phyloP scores from a whole-genome alignment of 2,797 vertebrate genomes.

The Rallus crepitans region DNA sequence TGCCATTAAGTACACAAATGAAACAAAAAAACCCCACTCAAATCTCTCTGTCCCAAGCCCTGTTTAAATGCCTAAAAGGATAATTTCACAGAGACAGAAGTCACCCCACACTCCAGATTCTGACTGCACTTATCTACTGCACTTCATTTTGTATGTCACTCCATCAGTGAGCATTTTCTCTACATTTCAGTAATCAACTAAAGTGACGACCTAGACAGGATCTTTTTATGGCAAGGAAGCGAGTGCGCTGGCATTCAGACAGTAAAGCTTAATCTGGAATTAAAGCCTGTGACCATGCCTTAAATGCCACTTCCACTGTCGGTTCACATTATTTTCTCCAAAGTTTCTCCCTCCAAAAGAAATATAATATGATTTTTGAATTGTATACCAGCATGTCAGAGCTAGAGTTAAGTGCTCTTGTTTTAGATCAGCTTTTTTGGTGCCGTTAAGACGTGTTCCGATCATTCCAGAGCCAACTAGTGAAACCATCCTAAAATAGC shows the following conservation, averaged over 20 bases:
- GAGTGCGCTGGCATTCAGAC: conserved; percentile 20
- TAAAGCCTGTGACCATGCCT: not conserved
- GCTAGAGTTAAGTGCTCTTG: not conserved
- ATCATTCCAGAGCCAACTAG: conserved; percentile 55
- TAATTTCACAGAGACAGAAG: not conserved
- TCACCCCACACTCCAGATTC: not conserved
- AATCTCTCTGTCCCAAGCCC: not conserved
- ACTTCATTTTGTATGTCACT: conserved; percentile 7
- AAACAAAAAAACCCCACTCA: not conserved
- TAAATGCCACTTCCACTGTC: not conserved
- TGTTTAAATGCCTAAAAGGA: not conserved
- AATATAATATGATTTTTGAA: not conserved
- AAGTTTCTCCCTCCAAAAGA: conserved; percentile 9
- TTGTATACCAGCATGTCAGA: not conserved
- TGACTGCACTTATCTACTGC: not conserved
- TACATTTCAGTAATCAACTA: conserved; percentile 16
- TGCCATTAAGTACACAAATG: not conserved
- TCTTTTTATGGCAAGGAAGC: not conserved
- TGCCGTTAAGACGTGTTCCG: conserved; percentile 7
- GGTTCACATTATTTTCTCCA: not conserved
- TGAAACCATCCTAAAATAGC: conserved; percentile 67
- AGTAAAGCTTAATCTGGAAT: conserved; percentile 48
- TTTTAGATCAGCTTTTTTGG: not conserved
- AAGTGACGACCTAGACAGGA: conserved; percentile 14
- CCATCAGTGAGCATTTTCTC: conserved; percentile 14